Evolutionary conservation across 2,113 vertebrate species (phyloP).

Genomic region (Panthera uncia): DNA sequence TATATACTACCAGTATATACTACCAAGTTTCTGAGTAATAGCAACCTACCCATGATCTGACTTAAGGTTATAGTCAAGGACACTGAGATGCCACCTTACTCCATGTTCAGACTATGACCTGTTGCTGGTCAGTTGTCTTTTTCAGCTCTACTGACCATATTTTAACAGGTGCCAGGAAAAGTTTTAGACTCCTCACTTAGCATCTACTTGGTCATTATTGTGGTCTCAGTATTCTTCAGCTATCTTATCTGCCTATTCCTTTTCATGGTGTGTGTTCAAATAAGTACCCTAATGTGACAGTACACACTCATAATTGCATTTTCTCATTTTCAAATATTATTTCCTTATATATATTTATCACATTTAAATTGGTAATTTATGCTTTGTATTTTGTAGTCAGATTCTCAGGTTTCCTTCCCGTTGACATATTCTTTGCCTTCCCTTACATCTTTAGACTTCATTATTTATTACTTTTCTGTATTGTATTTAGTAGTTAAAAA

Average conservation of each 20-base stretch:
- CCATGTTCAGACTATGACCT: conserved; percentile 57
- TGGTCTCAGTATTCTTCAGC: conserved; percentile 84
- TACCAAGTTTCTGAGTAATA: neutral
- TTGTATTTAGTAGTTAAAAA: neutral
- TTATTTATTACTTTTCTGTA: neutral
- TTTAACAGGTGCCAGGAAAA: conserved; percentile 78
- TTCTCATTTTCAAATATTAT: neutral
- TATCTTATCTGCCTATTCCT: conserved; percentile 73
- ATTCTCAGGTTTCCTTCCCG: neutral
- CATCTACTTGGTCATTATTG: conserved; percentile 82
- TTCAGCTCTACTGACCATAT: conserved; percentile 27
- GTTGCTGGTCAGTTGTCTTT: neutral
- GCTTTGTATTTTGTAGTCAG: neutral
- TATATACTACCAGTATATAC: neutral
- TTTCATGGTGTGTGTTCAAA: neutral
- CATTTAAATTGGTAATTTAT: neutral
- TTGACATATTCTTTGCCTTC: neutral
- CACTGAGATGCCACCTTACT: conserved; percentile 66
- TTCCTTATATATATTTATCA: neutral
- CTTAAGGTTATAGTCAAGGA: conserved; percentile 6
- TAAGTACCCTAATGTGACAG: neutral
- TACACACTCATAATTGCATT: neutral
- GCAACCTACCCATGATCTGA: neutral
- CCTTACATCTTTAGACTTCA: neutral
- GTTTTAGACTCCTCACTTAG: conserved; percentile 79